Percentiles rank a stretch among this genome's conserved stretches.
Conservation (phyloP, 2,113 vertebrate species). For the Platysternon megacephalum region DNA sequence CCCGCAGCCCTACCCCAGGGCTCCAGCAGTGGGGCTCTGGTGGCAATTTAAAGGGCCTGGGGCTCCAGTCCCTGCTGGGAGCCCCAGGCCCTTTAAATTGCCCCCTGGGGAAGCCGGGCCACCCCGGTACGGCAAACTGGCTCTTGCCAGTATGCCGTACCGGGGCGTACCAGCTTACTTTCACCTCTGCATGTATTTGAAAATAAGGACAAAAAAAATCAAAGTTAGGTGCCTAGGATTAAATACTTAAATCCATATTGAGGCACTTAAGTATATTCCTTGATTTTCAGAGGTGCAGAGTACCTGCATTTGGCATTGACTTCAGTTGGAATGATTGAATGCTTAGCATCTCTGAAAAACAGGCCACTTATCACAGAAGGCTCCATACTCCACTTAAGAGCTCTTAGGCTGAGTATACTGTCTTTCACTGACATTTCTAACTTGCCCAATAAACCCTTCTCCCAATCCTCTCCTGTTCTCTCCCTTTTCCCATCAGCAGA, state of each 20-base stretch:
- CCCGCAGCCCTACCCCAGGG: no score
- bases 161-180: no score
- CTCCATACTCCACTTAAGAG: background rate
- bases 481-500: background rate
- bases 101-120: no score
- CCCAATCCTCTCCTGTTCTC: no score
- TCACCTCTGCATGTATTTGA: background rate
- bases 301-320: background rate
- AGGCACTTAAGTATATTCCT: background rate
- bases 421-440: background rate
- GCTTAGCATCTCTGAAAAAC: background rate
- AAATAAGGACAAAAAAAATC: background rate
- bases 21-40: no score
- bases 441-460: background rate
- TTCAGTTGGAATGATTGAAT: background rate
- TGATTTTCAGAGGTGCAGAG: background rate
- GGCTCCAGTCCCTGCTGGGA: no score
- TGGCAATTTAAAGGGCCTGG: no score
- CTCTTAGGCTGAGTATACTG: background rate
- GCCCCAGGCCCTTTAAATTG: no score
- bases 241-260: background rate
- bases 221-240: background rate
- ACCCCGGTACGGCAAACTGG: no score
- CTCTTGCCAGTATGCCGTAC: no score
- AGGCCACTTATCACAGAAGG: background rate